A percentile compares a stretch with the other conserved stretches of the same genome.
Conservation (phyloP, 1,140 invertebrate genomes). For the Eulimnadia texana region DNA sequence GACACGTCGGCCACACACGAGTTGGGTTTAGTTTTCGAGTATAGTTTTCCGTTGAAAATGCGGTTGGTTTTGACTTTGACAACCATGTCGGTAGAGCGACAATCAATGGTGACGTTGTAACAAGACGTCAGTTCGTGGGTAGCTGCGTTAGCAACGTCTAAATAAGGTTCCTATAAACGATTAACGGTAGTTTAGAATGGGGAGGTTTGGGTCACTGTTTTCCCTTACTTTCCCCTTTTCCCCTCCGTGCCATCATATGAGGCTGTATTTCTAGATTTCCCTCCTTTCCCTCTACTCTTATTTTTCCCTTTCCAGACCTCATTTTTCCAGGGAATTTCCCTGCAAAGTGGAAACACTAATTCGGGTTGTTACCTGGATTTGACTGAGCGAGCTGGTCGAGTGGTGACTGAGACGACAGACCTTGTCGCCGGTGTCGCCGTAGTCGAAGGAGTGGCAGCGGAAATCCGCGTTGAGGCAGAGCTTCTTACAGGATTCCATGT, state of each 20-base stretch:
- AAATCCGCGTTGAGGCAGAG: slow-evolving; percentile 33
- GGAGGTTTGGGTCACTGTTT: background rate
- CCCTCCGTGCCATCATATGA: too few species aligned
- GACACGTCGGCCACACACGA: slow-evolving; percentile 34
- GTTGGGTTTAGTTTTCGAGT: slow-evolving; percentile 35
- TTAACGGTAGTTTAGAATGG: background rate
- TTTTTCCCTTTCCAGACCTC: too few species aligned
- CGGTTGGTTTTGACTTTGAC: slow-evolving; percentile 35
- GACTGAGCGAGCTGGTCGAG: slow-evolving; percentile 31
- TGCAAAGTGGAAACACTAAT: too few species aligned
- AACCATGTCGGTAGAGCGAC: slow-evolving; percentile 34
- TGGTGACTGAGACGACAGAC: slow-evolving; percentile 39
- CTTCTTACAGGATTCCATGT: slow-evolving; percentile 32
- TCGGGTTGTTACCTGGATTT: slow-evolving; percentile 24
- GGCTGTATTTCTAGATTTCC: too few species aligned
- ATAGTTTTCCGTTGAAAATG: slow-evolving; percentile 38
- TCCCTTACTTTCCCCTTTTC: too few species aligned
- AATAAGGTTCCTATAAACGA: slow-evolving; percentile 31
- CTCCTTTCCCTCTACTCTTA: too few species aligned
- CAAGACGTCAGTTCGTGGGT: slow-evolving; percentile 38
- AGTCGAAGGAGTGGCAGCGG: slow-evolving; percentile 38
- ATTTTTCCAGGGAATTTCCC: too few species aligned
- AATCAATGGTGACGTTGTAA: slow-evolving; percentile 37
- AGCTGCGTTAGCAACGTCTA: slow-evolving; percentile 30
- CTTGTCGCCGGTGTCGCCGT: slow-evolving; percentile 29